A percentile compares a stretch with the other conserved stretches of the same genome.
Conservation (phyloP, 2,113 vertebrate genomes). For the Callorhinus ursinus region DNA sequence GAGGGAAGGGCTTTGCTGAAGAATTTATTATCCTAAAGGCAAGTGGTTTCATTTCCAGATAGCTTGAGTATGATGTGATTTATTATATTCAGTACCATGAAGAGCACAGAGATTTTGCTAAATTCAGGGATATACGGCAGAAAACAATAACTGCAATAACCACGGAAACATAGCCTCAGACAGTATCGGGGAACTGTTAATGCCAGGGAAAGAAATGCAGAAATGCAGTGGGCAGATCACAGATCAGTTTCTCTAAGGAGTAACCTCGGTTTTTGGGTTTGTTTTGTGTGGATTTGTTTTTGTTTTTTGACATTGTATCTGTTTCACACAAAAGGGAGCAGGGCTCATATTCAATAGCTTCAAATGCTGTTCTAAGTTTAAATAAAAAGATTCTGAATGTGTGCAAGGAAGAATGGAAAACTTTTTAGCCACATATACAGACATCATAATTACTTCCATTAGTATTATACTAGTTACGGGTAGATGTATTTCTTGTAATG, state of each 20-base stretch:
- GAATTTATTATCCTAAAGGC: conserved; percentile 68
- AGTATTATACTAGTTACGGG: background rate
- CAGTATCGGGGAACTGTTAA: background rate
- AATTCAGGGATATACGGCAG: conserved; percentile 46
- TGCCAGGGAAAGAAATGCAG: background rate
- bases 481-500: background rate
- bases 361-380: conserved; percentile 6
- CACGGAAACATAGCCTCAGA: background rate
- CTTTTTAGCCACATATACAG: background rate
- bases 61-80: conserved; percentile 47
- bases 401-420: background rate
- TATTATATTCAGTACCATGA: conserved; percentile 44
- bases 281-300: background rate
- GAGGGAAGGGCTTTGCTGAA: conserved; percentile 24
- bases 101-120: background rate
- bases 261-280: background rate
- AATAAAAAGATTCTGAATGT: background rate
- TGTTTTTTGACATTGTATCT: background rate
- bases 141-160: conserved; percentile 38
- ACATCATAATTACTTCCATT: background rate
- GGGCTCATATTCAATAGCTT: background rate
- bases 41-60: conserved; percentile 46
- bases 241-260: background rate
- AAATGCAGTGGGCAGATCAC: background rate
- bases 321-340: background rate